Evolutionary conservation across 53 echinoderm and acorn worm species (phyloP), one percentile per base, ranked within the genome.

Genomic region (Antedon mediterranea): DNA sequence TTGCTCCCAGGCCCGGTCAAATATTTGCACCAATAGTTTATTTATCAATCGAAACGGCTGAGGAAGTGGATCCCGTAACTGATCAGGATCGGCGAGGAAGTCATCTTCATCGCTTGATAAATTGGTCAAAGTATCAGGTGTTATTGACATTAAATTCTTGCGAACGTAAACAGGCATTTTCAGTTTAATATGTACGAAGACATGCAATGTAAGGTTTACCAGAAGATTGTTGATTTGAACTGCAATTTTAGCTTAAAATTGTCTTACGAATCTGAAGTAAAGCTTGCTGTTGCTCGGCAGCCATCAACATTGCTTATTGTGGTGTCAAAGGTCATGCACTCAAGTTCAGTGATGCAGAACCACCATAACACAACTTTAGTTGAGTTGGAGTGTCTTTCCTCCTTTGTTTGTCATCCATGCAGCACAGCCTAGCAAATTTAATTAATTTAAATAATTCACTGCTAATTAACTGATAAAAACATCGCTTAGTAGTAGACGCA

Each of bases 141-240:
- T 95, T 23, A 95, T 91, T 43, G 95, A 95, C 86, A 95, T 76
- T 75, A 95, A 87, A 43, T 95, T 95, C 77, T 95, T 95, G 23
- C 95, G 82, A 15, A 95, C 95, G 76, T 95, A 95, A 29, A 91
- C 91, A 31, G 95, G 95, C 95, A 95, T 95, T 77, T 44, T 89
- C 57, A 15, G 23, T 57, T 23, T 18, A 8, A 11, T 18, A 26
- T 57, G 57, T 57, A 23, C 2, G 23, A 6, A 57, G 23, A 15
- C 57, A 57, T 41, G 41, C 13, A 41, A n/a, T n/a, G 37, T 4
- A 37, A 37, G 37, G 11, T 37, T n/a, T n/a, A n/a, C n/a, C n/a
- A 37, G 11, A 37, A 37, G 4, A 37, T 37, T 37, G 37, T 4
- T 4, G 4, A 4, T 37, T 37, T 6, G 4, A 37, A 4, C 37